Base-by-base conservation (phyloP, 1,140 invertebrate species). In the Ostrea edulis region DNA sequence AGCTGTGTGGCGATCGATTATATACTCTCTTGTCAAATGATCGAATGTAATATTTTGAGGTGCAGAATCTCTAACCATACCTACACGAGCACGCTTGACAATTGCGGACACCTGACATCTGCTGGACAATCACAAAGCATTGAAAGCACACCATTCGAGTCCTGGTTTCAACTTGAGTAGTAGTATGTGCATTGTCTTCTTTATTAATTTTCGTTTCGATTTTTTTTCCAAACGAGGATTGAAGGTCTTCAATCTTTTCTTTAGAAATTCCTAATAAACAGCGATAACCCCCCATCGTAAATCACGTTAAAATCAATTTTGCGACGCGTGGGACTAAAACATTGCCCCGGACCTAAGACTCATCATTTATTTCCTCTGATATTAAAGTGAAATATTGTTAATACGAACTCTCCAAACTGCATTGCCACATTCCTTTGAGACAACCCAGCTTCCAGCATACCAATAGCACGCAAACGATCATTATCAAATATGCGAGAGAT, bases 131-230 rank as follows among this genome's bases (percentile, higher is more conserved):
- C n/a, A 22, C 5, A 52, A 8, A 83, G 14, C 20, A 7, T 83
- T 12, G 82, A 8, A 22, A 83, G 82, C n/a, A 83, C 0, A 53
- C 54, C 53, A n/a, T 55, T 84, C 20, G 52, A 84, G 51, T 84
- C 83, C 83, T 8, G 17, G 20, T 54, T 22, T 58, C n/a, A 84
- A 29, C 53, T 84, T 84, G 20, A 25, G n/a, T n/a, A 84, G 83
- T 2, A 84, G 35, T 29, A 77, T 77, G 22, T 8, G 14, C 9
- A 25, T 25, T 29, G 71, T 8, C 2, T 44, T 29, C 14, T 44
- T 77, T 77, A 29, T 25, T 20, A 8, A 9, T 52, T 68, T 62
- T 20, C 5, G 35, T 44, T n/a, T 44, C 5, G n/a, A 29, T 25
- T 29, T 77, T 44, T 35, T 44, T 71, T 9, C n/a, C n/a, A n/a